Evolutionary conservation across 2,888 invertebrate species (phyloP), one percentile per base, ranked within the genome.

Genomic region (Orchestes rusci): DNA sequence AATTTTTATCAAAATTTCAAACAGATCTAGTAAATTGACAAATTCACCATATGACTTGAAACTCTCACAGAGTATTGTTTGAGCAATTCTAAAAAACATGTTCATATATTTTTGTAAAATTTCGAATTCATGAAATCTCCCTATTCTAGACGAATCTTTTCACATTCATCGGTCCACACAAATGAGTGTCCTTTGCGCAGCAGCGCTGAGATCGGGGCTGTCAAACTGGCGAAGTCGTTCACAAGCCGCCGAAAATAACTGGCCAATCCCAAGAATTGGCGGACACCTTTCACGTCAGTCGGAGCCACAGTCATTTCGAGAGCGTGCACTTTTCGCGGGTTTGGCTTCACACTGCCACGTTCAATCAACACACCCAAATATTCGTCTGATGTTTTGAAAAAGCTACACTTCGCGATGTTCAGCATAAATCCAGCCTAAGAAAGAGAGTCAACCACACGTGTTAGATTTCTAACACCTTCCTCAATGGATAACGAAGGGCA

Each of bases 311-410:
- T 48, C n/a, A 36, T 33, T n/a, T 20, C 36, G 4, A 50, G 17
- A 16, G 47, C 50, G 2, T 48, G 18, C 5, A 50, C 40, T 34
- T 50, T 43, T 13, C 43, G 34, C 8, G 38, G 17, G 29, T 27
- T 40, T n/a, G 40, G 40, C 15, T 16, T 23, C 37, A 47, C 46
- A 5, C 32, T 43, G n/a, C 47, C 41, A 20, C 23, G 18, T 16
- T 45, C 42, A 10, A 49, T 41, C 28, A 43, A 23, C 10, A 48
- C 44, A 8, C 47, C 50, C 13, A 50, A 40, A 44, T 48, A 50
- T 43, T 50, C 50, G 15, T 37, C 16, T n/a, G 43, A 34, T 12
- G 23, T 47, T 43, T 47, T 5, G 20, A 47, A 43, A 35, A 48
- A 48, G 15, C 20, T 16, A 23, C 46, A 50, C 17, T 46, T 46